Base-by-base conservation (phyloP, 2,888 invertebrate species). In the Spisula solida region DNA sequence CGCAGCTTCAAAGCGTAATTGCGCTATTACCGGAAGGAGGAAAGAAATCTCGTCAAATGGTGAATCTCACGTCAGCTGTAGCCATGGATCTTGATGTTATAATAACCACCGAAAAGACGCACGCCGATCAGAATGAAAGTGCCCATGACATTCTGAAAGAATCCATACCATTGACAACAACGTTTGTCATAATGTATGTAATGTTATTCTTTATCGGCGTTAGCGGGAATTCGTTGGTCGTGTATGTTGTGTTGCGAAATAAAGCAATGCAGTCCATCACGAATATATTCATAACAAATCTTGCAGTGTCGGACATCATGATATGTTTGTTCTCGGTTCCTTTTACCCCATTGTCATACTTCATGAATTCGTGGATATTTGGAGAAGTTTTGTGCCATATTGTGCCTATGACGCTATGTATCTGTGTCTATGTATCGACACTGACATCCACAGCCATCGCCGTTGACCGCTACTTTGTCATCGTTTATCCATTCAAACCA, bases 181-280 rank as follows among this genome's bases (percentile, higher is more conserved):
- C 95, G 10, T 95, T 94, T 82, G 95, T 96, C 12, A 90, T 93
- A 88, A 97, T 98, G 55, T 99, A 99, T 96, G 97, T 97, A 2
- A 97, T 98, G 14, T 98, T 99, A 88, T 99, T 99, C 96, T 97
- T 98, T 0, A 97, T 99, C 78, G 99, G 99, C 2, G 92, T 96
- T 20, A 95, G 95, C 48, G 97, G 97, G 0, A 96, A 96, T 91
- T 93, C 94, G 14, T 97, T 99, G 29, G 99, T 99, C 34, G 99
- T 99, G 95, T 99, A 98, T 96, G 99, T 99, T 25, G 99, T 99
- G 10, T 97, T 98, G 56, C 97, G 98, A 51, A 99, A 99, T 97
- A 98, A 98, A 93, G 98, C 98, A 48, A 99, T 99, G 99, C 99
- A 99, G 96, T 99, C 99, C 0, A 99, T 99, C 60, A 99, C 99